These are phyloP conservation scores for Calypte anna DNA, from an alignment of 2,113 vertebrate genomes.

Conservation along the genomic window DNA sequence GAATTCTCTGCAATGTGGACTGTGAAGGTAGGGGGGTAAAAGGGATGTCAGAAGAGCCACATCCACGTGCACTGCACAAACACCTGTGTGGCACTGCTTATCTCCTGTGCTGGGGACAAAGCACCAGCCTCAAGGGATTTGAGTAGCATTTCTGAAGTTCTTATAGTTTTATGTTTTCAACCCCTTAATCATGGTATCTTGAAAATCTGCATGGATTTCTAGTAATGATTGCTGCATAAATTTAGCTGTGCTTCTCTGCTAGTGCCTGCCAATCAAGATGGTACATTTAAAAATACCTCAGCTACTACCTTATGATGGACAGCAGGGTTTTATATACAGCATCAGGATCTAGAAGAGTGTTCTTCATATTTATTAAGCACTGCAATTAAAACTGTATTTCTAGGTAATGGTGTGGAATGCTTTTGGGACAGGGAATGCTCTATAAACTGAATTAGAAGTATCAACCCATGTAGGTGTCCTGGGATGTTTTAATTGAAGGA, in stretches of 20 bases:
- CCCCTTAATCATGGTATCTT: background rate
- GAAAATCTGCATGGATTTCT: background rate
- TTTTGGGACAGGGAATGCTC: background rate
- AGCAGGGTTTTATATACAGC: background rate
- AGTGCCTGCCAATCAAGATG: background rate
- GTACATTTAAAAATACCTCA: background rate
- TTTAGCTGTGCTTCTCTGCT: background rate
- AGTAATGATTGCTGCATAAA: background rate
- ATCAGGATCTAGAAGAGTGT: background rate
- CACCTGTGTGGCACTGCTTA: too few species aligned
- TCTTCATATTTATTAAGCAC: background rate
- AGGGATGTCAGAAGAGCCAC: background rate
- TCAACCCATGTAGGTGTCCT: background rate
- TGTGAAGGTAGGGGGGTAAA: background rate
- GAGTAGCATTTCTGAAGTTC: background rate
- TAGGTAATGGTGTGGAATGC: background rate
- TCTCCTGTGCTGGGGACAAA: background rate
- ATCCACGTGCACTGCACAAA: fast-evolving
- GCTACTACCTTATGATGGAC: background rate
- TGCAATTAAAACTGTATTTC: background rate
- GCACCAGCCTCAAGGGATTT: too few species aligned
- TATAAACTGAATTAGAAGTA: background rate
- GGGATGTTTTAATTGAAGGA: background rate
- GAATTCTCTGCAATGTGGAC: fast-evolving
- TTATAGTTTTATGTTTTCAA: background rate